phyloP scores from a whole-genome alignment of 1,140 invertebrate genomes.

The Leucophenga varia region DNA sequence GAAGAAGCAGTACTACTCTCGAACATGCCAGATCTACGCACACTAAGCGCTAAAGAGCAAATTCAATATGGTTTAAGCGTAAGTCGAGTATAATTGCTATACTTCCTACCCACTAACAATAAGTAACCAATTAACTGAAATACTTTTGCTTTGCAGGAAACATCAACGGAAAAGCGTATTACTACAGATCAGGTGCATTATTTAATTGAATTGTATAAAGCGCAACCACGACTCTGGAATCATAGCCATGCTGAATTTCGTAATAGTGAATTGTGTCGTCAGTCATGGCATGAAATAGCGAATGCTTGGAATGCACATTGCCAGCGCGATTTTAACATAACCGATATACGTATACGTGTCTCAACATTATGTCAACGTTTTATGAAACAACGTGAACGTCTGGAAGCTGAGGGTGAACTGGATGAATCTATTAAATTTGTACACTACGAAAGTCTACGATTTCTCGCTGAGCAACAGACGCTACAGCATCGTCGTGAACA shows the following conservation, averaged over 20 bases:
- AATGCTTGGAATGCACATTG: constrained; percentile 30
- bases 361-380: constrained; percentile 42
- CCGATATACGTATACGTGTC: constrained; percentile 35
- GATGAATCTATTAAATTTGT: constrained; percentile 34
- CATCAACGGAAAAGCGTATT: too few species aligned
- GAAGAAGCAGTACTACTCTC: too few species aligned
- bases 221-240: constrained; percentile 37
- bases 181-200: constrained; percentile 27
- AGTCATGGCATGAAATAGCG: constrained; percentile 38
- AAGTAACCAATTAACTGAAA: too few species aligned
- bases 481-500: constrained; percentile 34
- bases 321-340: constrained; percentile 29
- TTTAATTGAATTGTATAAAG: constrained; percentile 35
- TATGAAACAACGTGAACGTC: constrained; percentile 37
- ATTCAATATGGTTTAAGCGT: constrained; percentile 13
- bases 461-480: constrained; percentile 35
- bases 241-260: constrained; percentile 34
- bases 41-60: constrained; percentile 2
- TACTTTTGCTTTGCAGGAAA: too few species aligned
- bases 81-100: too few species aligned
- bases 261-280: constrained; percentile 26
- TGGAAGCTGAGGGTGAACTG: constrained; percentile 35
- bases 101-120: too few species aligned
- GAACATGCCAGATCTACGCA: too few species aligned
- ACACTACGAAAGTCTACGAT: constrained; percentile 36